These are phyloP conservation scores for Hemaris fuciformis DNA, from an alignment of 2,888 invertebrate species.

Conservation along the genomic window DNA sequence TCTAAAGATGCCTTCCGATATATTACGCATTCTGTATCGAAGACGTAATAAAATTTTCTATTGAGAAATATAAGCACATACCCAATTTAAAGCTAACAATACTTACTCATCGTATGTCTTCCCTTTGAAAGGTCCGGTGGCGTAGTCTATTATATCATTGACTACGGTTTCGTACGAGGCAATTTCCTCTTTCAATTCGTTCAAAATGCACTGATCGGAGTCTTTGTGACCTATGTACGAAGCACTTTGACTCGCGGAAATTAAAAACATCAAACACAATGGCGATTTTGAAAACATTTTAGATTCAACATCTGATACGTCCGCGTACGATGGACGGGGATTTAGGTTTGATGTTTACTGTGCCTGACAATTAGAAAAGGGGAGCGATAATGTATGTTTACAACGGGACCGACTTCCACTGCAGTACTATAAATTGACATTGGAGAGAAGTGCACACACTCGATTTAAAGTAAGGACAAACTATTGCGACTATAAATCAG, in stretches of 20 bases:
- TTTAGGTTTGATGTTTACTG: not conserved
- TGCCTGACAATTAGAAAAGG: not conserved
- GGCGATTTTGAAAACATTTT: not conserved
- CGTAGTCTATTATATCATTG: constrained; percentile 73
- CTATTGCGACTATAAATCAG: not conserved
- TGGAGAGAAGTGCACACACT: not conserved
- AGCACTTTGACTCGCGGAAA: not conserved
- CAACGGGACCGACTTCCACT: not conserved
- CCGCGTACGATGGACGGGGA: not conserved
- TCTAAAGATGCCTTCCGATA: too few species aligned
- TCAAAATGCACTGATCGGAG: constrained; percentile 43
- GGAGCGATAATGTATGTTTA: not conserved
- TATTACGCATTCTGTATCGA: too few species aligned
- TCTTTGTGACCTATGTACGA: not conserved
- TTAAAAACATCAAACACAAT: not conserved
- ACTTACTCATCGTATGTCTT: constrained; percentile 80
- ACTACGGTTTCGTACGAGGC: constrained; percentile 78
- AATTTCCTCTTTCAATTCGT: constrained; percentile 78
- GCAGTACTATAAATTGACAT: not conserved
- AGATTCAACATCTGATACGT: not conserved
- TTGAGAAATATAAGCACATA: not conserved
- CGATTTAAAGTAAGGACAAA: not conserved
- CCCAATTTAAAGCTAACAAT: constrained; percentile 21
- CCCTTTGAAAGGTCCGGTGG: constrained; percentile 78
- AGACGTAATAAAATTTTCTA: not conserved